Base-by-base conservation (phyloP, 2,888 invertebrate species). In the Eulithis prunata region DNA sequence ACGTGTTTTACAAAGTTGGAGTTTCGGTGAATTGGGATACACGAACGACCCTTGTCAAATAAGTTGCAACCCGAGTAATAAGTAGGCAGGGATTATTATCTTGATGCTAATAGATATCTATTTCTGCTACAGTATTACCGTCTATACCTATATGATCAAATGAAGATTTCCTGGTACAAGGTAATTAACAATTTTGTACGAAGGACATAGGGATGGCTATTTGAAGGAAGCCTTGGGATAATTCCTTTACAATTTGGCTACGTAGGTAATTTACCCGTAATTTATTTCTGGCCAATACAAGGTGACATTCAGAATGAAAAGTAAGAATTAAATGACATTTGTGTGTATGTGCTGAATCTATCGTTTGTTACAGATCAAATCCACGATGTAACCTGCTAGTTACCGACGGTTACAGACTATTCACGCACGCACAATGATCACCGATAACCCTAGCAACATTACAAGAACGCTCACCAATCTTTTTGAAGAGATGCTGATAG, bases 401-500 rank as follows among this genome's bases (percentile, higher is more conserved):
- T 59, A 10, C 54, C 55, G 32, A 32, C 32, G 32, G 6, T 32
- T 32, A 32, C 32, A 32, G 32, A 32, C 32, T 32, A 6, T 5
- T 32, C 32, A 3, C 32, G 32, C 4, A 32, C 32, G 32, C 32
- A 32, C 32, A 32, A 91, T 91, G 91, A 71, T 74, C 47, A 85
- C 85, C 62, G 86, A 84, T 36, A 77, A 76, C 57, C 76, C 82
- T 6, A 82, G 86, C 1, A 92, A 92, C 67, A 88, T 93, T 72
- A 92, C 92, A 12, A 85, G 88, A 71, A 83, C 89, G 0, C 71
- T 93, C 13, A 88, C 90, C 3, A 87, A 84, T 71, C 76, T 92
- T 54, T 91, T 93, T 57, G 89, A 89, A 72, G 91, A 91, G 64
- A 87, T 92, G 86, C 69, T 92, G 41, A 73, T 87, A 3, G 88